phyloP scores from a whole-genome alignment of 2,797 vertebrate species.

The Spondyliosoma cantharus region DNA sequence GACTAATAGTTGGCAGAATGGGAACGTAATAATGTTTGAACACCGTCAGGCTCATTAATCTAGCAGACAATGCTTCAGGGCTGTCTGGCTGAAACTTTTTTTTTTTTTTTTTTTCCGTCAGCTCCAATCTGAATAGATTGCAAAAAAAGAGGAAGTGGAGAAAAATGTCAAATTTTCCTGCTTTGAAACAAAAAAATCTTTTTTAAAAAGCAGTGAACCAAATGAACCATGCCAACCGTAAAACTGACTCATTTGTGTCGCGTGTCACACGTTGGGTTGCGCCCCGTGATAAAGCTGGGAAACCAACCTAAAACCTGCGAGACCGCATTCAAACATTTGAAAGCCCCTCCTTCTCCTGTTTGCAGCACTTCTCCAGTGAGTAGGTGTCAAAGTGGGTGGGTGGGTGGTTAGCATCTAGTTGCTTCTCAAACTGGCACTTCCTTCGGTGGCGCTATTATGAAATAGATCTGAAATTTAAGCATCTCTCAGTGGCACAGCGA shows the following conservation, averaged over 20 bases:
- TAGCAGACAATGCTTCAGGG: slow-evolving; percentile 55
- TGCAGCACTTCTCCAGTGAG: slow-evolving; percentile 23
- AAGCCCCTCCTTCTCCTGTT: slow-evolving; percentile 67
- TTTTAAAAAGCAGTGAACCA: slow-evolving; percentile 18
- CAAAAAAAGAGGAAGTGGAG: slow-evolving; percentile 34
- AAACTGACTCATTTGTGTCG: slow-evolving; percentile 21
- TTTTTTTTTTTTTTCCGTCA: neutral
- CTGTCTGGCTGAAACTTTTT: slow-evolving; percentile 38
- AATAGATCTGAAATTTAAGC: neutral
- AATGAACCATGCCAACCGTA: neutral
- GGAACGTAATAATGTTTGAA: slow-evolving; percentile 63
- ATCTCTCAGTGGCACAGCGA: slow-evolving; percentile 6
- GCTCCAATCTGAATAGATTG: slow-evolving; percentile 16
- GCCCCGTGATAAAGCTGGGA: neutral
- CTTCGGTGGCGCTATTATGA: slow-evolving; percentile 1
- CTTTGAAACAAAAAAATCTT: neutral
- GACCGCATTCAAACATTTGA: slow-evolving; percentile 23
- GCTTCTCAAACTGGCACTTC: slow-evolving; percentile 31
- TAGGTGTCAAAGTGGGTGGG: slow-evolving; percentile 6
- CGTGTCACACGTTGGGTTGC: neutral
- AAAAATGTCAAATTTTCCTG: slow-evolving; percentile 18
- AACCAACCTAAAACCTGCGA: neutral
- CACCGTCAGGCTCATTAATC: slow-evolving; percentile 52
- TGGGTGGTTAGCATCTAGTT: neutral
- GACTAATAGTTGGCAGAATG: slow-evolving; percentile 31